A percentile compares a stretch with the other conserved stretches of the same genome.
These are phyloP conservation scores for Linnaemya tessellans DNA, from an alignment of 2,888 invertebrate species.

Conservation along the genomic window DNA sequence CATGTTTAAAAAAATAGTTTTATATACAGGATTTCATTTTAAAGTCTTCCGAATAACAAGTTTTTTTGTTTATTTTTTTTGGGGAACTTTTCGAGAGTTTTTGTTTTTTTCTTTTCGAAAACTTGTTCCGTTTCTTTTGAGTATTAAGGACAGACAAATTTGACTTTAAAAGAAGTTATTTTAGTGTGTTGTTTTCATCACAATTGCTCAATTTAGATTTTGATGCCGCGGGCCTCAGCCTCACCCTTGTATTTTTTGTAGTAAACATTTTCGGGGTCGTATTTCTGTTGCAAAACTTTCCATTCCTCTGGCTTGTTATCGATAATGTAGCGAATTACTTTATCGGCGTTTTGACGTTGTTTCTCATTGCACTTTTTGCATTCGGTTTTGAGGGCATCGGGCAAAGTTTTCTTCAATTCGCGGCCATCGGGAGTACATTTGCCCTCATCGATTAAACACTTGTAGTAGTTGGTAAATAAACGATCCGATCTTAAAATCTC, in stretches of 20 bases:
- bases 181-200: slow-evolving; percentile 35
- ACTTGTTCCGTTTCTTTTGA: slow-evolving; percentile 55
- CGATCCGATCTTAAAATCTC: slow-evolving; percentile 85
- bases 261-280: slow-evolving; percentile 88
- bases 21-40: slow-evolving; percentile 58
- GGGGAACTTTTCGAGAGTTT: background rate
- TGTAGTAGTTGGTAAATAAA: slow-evolving; percentile 85
- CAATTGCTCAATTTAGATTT: slow-evolving; percentile 73
- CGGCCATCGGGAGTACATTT: slow-evolving; percentile 86
- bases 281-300: slow-evolving; percentile 87
- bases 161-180: slow-evolving; percentile 41
- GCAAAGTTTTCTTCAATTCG: slow-evolving; percentile 85
- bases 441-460: slow-evolving; percentile 85
- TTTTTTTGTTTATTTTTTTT: background rate
- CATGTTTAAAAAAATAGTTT: slow-evolving; percentile 24
- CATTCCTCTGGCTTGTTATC: slow-evolving; percentile 87
- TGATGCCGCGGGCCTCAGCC: slow-evolving; percentile 84
- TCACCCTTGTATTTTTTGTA: slow-evolving; percentile 86
- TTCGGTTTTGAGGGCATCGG: slow-evolving; percentile 87
- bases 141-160: slow-evolving; percentile 52
- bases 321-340: slow-evolving; percentile 86
- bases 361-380: slow-evolving; percentile 86
- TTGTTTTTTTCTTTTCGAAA: background rate
- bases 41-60: slow-evolving; percentile 53
- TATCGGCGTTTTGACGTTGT: slow-evolving; percentile 86